Evolutionary conservation across 1,140 invertebrate genomes (phyloP).

Genomic region (Meloidogyne chitwoodi): DNA sequence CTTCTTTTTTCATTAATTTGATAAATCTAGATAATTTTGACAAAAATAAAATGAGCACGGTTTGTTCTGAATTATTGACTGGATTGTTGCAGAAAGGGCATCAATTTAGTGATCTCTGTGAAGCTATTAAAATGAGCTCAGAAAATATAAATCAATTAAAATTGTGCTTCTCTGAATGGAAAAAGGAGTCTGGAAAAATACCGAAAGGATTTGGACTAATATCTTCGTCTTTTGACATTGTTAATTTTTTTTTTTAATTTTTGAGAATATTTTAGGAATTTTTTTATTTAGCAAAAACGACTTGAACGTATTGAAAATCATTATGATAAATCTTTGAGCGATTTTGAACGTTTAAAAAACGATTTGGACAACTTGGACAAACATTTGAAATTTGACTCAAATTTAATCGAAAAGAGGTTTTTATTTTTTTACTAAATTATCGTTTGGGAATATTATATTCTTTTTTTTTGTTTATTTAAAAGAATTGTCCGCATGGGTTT

Average conservation of each 20-base stretch:
- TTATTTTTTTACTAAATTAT: no score
- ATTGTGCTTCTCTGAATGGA: background rate
- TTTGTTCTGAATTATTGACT: background rate
- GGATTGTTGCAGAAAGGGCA: background rate
- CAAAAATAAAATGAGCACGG: background rate
- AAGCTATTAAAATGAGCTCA: background rate
- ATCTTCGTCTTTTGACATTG: constrained; percentile 1
- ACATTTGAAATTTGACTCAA: background rate
- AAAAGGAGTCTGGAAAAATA: background rate
- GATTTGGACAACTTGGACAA: background rate
- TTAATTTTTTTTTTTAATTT: background rate
- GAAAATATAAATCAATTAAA: background rate
- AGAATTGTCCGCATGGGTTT: no score
- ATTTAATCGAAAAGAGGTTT: no score
- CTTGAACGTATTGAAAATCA: background rate
- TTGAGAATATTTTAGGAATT: no score
- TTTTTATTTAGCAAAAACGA: constrained; percentile 7
- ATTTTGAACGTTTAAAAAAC: background rate
- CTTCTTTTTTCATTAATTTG: background rate
- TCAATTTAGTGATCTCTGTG: background rate
- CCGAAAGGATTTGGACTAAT: background rate
- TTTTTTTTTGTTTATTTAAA: no score
- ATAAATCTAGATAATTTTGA: background rate
- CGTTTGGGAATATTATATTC: no score
- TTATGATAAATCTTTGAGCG: background rate